phyloP scores from a whole-genome alignment of 2,113 vertebrate species.

The Candoia aspera region DNA sequence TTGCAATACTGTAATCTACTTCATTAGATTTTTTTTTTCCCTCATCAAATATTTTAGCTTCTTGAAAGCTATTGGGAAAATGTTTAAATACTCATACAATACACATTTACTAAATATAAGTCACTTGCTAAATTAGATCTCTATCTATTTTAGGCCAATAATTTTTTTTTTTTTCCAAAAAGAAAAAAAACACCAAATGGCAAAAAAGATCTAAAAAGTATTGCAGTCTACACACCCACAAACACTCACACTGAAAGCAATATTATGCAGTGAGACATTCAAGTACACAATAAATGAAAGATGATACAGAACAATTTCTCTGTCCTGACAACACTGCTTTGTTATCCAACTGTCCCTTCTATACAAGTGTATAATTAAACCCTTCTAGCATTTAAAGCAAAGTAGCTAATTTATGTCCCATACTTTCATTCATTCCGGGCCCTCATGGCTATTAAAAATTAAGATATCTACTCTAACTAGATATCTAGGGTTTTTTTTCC shows the following conservation, averaged over 20 bases:
- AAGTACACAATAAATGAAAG: not conserved
- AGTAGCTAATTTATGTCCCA: not conserved
- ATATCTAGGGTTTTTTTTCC: not conserved
- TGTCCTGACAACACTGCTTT: not conserved
- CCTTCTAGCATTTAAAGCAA: not conserved
- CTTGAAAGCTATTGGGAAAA: not conserved
- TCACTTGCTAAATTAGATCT: not conserved
- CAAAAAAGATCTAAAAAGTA: not conserved
- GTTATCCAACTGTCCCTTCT: not conserved
- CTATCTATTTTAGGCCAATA: not conserved
- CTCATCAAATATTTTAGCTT: not conserved
- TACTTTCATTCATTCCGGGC: not conserved
- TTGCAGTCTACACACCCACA: not conserved
- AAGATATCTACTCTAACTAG: not conserved
- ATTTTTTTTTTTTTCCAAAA: not conserved
- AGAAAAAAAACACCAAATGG: not conserved
- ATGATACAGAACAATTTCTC: not conserved
- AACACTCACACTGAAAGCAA: not conserved
- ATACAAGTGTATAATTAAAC: not conserved
- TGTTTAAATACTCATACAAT: not conserved
- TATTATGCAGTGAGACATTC: not conserved
- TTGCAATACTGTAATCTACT: not conserved
- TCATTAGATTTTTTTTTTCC: not conserved
- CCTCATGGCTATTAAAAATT: too few species aligned
- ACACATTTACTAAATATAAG: not conserved